Base-by-base conservation (phyloP, 64 coral and sea anemone species). In the Exaiptasia diaphana region DNA sequence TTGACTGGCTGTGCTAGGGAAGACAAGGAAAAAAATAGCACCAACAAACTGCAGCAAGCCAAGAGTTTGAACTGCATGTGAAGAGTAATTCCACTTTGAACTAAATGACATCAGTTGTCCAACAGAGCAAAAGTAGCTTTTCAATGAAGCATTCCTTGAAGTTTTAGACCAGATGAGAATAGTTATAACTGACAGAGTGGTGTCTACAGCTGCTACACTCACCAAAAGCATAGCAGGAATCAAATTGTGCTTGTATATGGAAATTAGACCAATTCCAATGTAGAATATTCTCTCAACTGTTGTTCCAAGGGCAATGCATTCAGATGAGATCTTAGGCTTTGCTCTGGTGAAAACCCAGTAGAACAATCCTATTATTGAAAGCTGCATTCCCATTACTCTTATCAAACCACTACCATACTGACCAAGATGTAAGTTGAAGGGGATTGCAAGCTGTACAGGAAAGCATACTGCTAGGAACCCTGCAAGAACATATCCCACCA, bases 381-480 rank as follows among this genome's bases (percentile, higher is more conserved):
- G 32, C 38, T 65, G 61, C 30, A 35, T 65, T 65, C 61, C 61
- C 38, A 35, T 20, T 65, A 65, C n/a, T 35, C 61, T 65, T 65
- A 18, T 18, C 13, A 65, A 35, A 20, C 61, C 61, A 65, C 21
- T 7, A 17, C 61, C 23, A 65, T 65, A 36, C 38, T 65, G 32
- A 1, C 61, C 61, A 65, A 28, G 32, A 35, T 65, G 3, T 31
- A 65, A 20, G 31, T 35, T 18, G 22, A 65, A 36, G 22, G 38
- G 32, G 3, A 3, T 65, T 15, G 12, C 30, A 11, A 20, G 27
- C 18, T 28, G 18, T 65, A 35, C 38, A 35, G 61, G 3, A 35
- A 35, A 28, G 38, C 30, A 33, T 13, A 65, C 26, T 15, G 61
- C 32, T 35, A 65, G 26, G 38, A 65, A 13, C 38, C 61, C 61